Conservation (phyloP, 2,113 vertebrate species). For the Orcinus orca region DNA sequence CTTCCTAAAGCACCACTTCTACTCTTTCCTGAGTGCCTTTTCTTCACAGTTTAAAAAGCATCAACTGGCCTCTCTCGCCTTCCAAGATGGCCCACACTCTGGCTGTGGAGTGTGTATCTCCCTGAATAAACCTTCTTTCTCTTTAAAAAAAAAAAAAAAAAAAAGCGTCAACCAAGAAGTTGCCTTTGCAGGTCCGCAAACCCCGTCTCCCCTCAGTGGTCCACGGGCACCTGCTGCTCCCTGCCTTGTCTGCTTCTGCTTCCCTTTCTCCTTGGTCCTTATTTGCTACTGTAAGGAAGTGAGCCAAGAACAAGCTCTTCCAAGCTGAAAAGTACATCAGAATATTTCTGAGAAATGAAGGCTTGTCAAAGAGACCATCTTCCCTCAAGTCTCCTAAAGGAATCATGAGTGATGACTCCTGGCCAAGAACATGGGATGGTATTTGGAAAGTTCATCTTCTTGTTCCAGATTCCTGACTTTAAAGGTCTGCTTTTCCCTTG, state of each 20-base stretch:
- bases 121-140: neutral
- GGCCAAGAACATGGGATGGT: neutral
- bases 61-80: neutral
- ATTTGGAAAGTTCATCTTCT: conserved; percentile 60
- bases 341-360: conserved; percentile 15
- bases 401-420: neutral
- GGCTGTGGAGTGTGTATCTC: neutral
- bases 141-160: neutral
- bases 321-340: neutral
- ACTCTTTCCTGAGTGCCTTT: neutral
- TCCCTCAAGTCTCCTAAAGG: conserved; percentile 32
- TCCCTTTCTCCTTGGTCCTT: neutral
- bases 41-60: neutral
- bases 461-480: neutral
- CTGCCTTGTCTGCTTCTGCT: neutral
- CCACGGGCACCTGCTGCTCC: rapidly evolving
- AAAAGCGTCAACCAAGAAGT: neutral
- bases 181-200: neutral
- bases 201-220: no score
- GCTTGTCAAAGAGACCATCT: neutral
- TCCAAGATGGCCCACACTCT: neutral
- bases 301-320: neutral
- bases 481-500: conserved; percentile 59
- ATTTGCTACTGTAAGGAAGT: neutral
- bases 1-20: neutral